Percentiles rank a stretch among this genome's conserved stretches.
phyloP scores from a whole-genome alignment of 1,140 invertebrate genomes.

The Neodiprion pinetum region DNA sequence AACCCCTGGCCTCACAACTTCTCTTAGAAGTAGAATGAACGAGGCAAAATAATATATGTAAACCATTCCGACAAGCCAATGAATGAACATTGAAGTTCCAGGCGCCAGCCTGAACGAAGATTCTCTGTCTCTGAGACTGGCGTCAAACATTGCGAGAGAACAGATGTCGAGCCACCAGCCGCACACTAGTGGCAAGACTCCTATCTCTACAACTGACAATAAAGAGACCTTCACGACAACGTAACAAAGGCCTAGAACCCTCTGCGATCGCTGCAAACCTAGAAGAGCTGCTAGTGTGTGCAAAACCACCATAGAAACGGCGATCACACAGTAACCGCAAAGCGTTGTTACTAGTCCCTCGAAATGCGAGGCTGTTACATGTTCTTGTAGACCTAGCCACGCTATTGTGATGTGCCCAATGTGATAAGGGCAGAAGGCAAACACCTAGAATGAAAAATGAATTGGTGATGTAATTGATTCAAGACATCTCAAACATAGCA shows the following conservation, averaged over 20 bases:
- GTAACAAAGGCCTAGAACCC: constrained; percentile 92
- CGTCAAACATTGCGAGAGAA: constrained; percentile 94
- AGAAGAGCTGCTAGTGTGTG: constrained; percentile 81
- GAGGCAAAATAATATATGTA: constrained; percentile 99
- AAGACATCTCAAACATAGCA: not conserved
- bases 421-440: constrained; percentile 96
- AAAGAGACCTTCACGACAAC: constrained; percentile 97
- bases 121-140: constrained; percentile 86
- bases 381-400: constrained; percentile 77
- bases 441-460: constrained; percentile 60
- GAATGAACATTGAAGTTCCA: constrained; percentile 96
- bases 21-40: constrained; percentile 91
- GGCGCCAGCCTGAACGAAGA: constrained; percentile 87
- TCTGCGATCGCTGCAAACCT: constrained; percentile 79
- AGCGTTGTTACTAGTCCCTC: constrained; percentile 92
- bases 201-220: constrained; percentile 93
- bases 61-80: constrained; percentile 99
- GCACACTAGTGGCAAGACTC: constrained; percentile 94
- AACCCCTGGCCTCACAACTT: constrained; percentile 94
- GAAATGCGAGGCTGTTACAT: constrained; percentile 83
- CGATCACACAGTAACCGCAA: constrained; percentile 92
- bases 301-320: constrained; percentile 81
- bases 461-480: not conserved
- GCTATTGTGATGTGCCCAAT: constrained; percentile 88
- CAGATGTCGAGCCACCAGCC: constrained; percentile 99